Evolutionary conservation across 37 sponge, comb jelly and placozoan species (phyloP).

Genomic region (Beroe forskalii): DNA sequence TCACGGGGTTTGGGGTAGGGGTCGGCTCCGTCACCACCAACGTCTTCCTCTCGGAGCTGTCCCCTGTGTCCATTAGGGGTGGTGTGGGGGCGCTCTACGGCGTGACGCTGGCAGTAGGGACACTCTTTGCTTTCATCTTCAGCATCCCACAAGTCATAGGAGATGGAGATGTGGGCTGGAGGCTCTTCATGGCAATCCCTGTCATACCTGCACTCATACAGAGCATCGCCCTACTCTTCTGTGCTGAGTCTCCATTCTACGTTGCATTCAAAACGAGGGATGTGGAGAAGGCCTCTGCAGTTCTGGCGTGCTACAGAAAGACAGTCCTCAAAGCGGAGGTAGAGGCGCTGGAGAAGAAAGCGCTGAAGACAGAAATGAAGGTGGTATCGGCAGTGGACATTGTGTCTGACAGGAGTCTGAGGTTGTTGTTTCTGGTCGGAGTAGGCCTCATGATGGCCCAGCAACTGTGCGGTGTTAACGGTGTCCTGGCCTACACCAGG

Average conservation of each 20-base stretch:
- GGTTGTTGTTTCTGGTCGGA: not conserved
- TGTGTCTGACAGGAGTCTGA: not conserved
- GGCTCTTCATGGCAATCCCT: constrained; percentile 3
- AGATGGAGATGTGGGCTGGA: not conserved
- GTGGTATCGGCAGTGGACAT: not conserved
- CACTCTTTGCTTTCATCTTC: not conserved
- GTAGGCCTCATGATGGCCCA: not conserved
- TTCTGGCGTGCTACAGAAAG: not conserved
- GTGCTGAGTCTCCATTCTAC: not conserved
- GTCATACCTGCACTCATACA: not conserved
- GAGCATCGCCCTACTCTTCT: not conserved
- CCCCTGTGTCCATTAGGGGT: constrained; percentile 11
- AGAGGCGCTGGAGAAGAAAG: not conserved
- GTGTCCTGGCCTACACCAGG: not conserved
- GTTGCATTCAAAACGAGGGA: not conserved
- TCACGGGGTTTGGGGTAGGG: constrained; percentile 9
- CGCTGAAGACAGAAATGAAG: not conserved
- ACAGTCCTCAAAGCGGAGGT: not conserved
- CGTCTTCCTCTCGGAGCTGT: not conserved
- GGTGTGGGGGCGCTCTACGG: constrained; percentile 5
- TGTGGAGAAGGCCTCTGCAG: not conserved
- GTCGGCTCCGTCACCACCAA: not conserved
- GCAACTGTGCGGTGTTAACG: constrained; percentile 6
- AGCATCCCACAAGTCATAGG: not conserved
- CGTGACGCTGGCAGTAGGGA: not conserved